Evolutionary conservation across 2,888 invertebrate species (phyloP).

Genomic region (Xestia ashworthii): DNA sequence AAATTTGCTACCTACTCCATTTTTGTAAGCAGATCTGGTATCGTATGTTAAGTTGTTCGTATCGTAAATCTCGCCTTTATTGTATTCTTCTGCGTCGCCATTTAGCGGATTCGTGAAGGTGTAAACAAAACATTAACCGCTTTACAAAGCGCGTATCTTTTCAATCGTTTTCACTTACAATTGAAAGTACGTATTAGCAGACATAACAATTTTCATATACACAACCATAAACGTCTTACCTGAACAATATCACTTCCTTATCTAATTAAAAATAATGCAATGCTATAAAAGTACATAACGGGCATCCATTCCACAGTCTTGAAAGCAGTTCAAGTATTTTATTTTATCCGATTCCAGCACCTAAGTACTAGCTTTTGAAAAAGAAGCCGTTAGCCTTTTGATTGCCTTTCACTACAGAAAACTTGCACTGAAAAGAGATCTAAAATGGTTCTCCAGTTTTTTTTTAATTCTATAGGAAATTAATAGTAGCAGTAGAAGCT

Average conservation of each 20-base stretch:
- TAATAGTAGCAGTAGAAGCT: not conserved
- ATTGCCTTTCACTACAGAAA: conserved; percentile 70
- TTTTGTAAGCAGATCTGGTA: conserved; percentile 73
- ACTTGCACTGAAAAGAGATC: conserved; percentile 64
- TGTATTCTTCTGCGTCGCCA: conserved; percentile 54
- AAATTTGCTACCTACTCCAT: conserved; percentile 76
- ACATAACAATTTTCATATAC: not conserved
- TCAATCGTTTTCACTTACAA: conserved; percentile 20
- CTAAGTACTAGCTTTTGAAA: conserved; percentile 66
- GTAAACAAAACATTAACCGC: conserved; percentile 50
- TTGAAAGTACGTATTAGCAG: conserved; percentile 6
- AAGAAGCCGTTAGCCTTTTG: conserved; percentile 73
- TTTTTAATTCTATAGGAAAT: conserved; percentile 29
- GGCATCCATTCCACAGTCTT: conserved; percentile 49
- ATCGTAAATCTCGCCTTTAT: conserved; percentile 75
- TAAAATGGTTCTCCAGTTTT: conserved; percentile 50
- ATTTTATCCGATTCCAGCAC: conserved; percentile 61
- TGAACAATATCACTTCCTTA: not conserved
- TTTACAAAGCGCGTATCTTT: conserved; percentile 32
- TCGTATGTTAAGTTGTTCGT: conserved; percentile 74
- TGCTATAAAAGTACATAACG: conserved; percentile 16
- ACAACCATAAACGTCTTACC: not conserved
- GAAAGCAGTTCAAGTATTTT: conserved; percentile 61
- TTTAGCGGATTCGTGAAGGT: conserved; percentile 45
- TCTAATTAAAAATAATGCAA: not conserved